A percentile compares a stretch with the other conserved stretches of the same genome.
These are phyloP conservation scores for Delphinapterus leucas DNA, from an alignment of 2,113 vertebrate species.

Conservation along the genomic window DNA sequence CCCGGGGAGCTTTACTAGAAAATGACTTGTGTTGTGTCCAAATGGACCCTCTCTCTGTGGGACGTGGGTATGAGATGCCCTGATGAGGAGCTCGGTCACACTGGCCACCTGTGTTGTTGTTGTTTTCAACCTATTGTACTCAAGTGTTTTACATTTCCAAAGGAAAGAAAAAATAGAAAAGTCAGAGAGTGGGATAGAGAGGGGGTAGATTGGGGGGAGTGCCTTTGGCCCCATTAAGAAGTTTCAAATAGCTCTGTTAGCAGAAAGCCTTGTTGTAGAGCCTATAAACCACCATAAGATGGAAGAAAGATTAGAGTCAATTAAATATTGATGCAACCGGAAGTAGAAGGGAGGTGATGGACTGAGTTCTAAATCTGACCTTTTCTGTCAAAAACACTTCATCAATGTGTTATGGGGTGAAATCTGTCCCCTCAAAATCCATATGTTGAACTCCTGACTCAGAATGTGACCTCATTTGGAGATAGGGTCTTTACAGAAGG, in stretches of 20 bases:
- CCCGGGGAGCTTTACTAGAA: rapidly evolving
- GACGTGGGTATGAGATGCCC: neutral
- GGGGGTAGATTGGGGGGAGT: neutral
- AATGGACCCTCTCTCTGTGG: neutral
- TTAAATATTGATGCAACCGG: neutral
- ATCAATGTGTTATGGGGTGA: neutral
- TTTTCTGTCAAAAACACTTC: neutral
- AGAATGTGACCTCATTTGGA: neutral
- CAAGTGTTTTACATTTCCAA: neutral
- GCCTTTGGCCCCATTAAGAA: neutral
- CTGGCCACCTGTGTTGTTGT: neutral
- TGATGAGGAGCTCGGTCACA: neutral
- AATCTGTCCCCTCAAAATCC: neutral
- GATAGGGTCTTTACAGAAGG: neutral
- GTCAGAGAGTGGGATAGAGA: neutral
- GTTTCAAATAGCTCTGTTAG: neutral
- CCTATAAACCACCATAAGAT: neutral
- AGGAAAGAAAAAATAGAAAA: neutral
- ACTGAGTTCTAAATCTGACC: neutral
- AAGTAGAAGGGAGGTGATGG: neutral
- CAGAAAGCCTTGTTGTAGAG: neutral
- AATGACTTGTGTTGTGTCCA: neutral
- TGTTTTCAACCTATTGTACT: neutral
- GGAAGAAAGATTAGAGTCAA: neutral
- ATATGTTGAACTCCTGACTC: neutral